Evolutionary conservation across 2,797 vertebrate species (phyloP), one percentile per base, ranked within the genome.

Genomic region (Lindbergichthys nudifrons): DNA sequence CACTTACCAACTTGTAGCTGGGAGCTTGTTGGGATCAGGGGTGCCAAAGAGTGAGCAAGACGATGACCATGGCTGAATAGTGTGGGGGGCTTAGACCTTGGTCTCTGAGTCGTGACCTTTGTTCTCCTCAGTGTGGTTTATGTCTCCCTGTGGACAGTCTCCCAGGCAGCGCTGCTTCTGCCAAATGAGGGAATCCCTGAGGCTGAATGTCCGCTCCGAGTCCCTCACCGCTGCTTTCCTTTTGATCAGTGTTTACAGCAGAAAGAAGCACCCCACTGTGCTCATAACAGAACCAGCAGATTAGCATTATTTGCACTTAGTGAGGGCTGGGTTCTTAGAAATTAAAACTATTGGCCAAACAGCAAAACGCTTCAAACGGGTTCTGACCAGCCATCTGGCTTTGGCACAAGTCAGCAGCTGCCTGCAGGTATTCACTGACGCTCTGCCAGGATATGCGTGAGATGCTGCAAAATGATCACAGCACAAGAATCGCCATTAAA

Each of bases 31-130:
- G 67, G 85, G 88, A 88, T 88, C 83, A 85, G 85, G 65, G 67
- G 39, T 75, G 84, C 83, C 63, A 90, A 90, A 91, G 66, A 51
- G 78, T 53, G 70, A 80, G 75, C 52, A 74, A 66, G 74, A 77
- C 32, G 72, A 76, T 66, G 84, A 81, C 68, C 79, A 72, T 48
- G 72, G 83, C 75, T 88, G 89, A 89, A 92, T 83, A 69, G 72
- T 77, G 75, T 46, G 57, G 73, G 81, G 82, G 84, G 75, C 68
- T 87, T 86, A 90, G 81, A 81, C 82, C 88, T 73, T 85, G 86
- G 84, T 88, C 84, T 91, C 83, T 92, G 89, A 92, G 87, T 90
- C 73, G 67, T 90, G 89, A 93, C 92, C 89, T 93, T 94, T 94
- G 90, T 92, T 93, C 88, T 87, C 61, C 68, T 87, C 80, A 43